Conservation (phyloP, 2,888 invertebrate genomes). For the Falcaria lacertinaria region DNA sequence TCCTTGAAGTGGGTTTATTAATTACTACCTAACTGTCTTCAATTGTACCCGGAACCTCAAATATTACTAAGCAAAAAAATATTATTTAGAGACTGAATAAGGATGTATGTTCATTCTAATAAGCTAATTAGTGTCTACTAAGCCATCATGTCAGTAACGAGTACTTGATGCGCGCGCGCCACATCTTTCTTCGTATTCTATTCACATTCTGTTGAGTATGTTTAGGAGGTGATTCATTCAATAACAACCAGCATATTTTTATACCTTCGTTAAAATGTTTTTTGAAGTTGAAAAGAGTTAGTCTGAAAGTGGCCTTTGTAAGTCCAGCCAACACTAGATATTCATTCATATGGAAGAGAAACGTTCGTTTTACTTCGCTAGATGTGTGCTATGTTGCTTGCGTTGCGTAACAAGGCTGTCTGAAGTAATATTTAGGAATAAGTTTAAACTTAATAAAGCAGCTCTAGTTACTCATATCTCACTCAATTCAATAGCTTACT, state of each 20-base stretch:
- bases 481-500: background rate
- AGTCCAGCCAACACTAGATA: slow-evolving; percentile 7
- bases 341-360: slow-evolving; percentile 23
- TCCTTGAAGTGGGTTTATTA: no score
- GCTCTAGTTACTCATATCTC: slow-evolving; percentile 12
- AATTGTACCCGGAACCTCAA: no score
- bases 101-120: background rate
- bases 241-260: slow-evolving; percentile 19
- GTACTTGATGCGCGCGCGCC: background rate
- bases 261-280: slow-evolving; percentile 24
- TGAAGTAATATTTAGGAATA: slow-evolving; percentile 35
- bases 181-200: background rate
- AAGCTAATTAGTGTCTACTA: background rate
- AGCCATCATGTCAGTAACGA: background rate
- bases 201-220: slow-evolving; percentile 7
- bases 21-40: no score
- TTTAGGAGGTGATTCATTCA: slow-evolving; percentile 18
- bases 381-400: slow-evolving; percentile 31
- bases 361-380: slow-evolving; percentile 28
- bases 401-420: slow-evolving; percentile 29
- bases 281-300: slow-evolving; percentile 15
- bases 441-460: slow-evolving; percentile 32
- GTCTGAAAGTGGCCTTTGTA: slow-evolving; percentile 8
- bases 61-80: no score
- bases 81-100: no score